These are phyloP conservation scores for Cremastinae sp. DNA, from an alignment of 2,888 invertebrate species.

Conservation along the genomic window DNA sequence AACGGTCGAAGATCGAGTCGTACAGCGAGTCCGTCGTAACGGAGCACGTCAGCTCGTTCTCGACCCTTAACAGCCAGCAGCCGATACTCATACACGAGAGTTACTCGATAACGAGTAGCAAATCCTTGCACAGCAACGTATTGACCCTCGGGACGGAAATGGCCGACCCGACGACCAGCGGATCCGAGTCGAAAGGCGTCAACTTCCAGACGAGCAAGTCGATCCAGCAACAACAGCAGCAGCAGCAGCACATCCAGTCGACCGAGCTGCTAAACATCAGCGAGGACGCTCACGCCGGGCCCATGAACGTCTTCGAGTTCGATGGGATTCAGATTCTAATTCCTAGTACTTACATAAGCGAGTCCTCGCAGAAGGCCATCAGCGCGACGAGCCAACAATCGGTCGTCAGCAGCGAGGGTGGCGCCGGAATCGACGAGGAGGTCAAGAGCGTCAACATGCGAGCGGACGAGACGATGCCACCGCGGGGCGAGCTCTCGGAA, in stretches of 20 bases:
- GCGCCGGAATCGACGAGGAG: slow-evolving; percentile 77
- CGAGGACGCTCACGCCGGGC: slow-evolving; percentile 78
- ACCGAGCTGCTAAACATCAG: slow-evolving; percentile 77
- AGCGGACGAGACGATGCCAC: slow-evolving; percentile 93
- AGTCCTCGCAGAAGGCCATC: slow-evolving; percentile 79
- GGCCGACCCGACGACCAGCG: slow-evolving; percentile 72
- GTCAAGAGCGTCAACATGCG: slow-evolving; percentile 86
- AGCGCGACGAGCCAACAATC: slow-evolving; percentile 79
- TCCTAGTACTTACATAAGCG: slow-evolving; percentile 79
- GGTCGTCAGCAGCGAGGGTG: slow-evolving; percentile 78
- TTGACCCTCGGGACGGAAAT: slow-evolving; percentile 70
- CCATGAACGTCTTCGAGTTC: slow-evolving; percentile 81
- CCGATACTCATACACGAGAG: slow-evolving; percentile 67
- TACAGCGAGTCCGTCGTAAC: slow-evolving; percentile 73
- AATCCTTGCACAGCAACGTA: slow-evolving; percentile 64
- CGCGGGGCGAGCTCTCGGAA: slow-evolving; percentile 92
- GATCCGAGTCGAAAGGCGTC: slow-evolving; percentile 69
- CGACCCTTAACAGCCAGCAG: slow-evolving; percentile 70
- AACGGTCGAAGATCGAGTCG: slow-evolving; percentile 63
- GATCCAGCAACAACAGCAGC: too few relatives aligned
- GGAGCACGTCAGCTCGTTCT: slow-evolving; percentile 71
- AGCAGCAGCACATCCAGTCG: slow-evolving; percentile 75
- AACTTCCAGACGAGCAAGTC: slow-evolving; percentile 71
- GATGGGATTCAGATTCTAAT: slow-evolving; percentile 81
- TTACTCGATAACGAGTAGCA: slow-evolving; percentile 64